Evolutionary conservation across 2,113 vertebrate species (phyloP), one percentile per base, ranked within the genome.

Genomic region (Myocastor coypus): DNA sequence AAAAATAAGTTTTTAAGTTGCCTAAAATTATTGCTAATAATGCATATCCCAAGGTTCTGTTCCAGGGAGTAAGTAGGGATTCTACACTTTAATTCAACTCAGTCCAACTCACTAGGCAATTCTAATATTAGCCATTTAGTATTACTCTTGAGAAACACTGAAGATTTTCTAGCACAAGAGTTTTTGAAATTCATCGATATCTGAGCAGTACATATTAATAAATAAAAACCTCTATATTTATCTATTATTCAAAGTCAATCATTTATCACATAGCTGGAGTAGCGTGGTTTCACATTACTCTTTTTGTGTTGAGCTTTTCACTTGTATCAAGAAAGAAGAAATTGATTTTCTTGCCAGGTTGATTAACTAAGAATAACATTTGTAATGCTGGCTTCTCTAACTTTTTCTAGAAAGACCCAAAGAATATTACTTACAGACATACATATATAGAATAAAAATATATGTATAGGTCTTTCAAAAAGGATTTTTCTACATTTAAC

Each of bases 171-270:
- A 83, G 64, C 30, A 75, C 50, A 81, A 34, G 4, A 92, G 17
- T 8, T 94, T 87, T 83, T 40, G 63, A 86, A 96, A 94, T n/a
- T 66, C 30, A 11, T 55, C 87, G 87, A 57, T 82, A 96, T 73
- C 94, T 95, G 59, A 82, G 86, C 94, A 42, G 69, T 12, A 50
- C 61, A 80, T 46, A 40, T 16, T 1, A 30, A 78, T 88, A 34
- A 13, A 2, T 34, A 34, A 69, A 82, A 92, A 82, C 64, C 85
- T 87, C 57, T 57, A 20, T 64, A 73, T 59, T 61, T 22, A 42
- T 20, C 0, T n/a, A 34, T 89, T 37, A 59, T 28, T 17, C 30
- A 42, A 94, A 87, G 14, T 42, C 81, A 88, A 30, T 52, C 75
- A 66, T 80, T 75, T 73, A 78, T 59, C 34, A 77, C 52, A 22